Percentiles rank a stretch among this genome's conserved stretches.
These are phyloP conservation scores for Tetragnatha montana DNA, from an alignment of 2,888 invertebrate species.

Conservation along the genomic window DNA sequence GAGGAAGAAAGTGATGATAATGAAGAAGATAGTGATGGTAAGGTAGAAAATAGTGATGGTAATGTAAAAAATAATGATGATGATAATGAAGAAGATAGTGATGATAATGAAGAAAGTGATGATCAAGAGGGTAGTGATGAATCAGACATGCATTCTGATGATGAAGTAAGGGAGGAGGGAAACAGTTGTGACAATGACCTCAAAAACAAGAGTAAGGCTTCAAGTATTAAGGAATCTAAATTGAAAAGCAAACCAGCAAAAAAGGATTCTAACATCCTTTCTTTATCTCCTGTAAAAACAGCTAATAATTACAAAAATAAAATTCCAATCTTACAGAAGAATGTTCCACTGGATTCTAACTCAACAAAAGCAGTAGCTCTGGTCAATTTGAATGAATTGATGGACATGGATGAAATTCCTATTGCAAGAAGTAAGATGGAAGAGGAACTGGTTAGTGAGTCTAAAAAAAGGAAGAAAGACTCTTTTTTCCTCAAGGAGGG, in stretches of 20 bases:
- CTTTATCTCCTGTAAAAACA: background rate
- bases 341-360: background rate
- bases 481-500: constrained; percentile 32
- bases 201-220: background rate
- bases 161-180: background rate
- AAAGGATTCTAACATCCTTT: background rate
- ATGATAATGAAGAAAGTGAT: background rate
- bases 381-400: constrained; percentile 40
- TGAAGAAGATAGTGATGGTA: no score
- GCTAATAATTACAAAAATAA: background rate
- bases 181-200: background rate
- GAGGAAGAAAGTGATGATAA: no score
- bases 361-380: constrained; percentile 32
- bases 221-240: background rate
- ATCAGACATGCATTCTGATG: background rate
- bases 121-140: background rate
- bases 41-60: background rate
- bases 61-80: background rate
- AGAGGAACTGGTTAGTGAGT: background rate
- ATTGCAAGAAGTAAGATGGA: background rate
- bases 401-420: constrained; percentile 42
- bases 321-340: background rate
- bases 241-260: background rate
- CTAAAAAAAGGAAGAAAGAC: constrained; percentile 20
- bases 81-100: background rate